Conservation (phyloP, 2,888 invertebrate genomes). For the Acanthosepion esculentum region DNA sequence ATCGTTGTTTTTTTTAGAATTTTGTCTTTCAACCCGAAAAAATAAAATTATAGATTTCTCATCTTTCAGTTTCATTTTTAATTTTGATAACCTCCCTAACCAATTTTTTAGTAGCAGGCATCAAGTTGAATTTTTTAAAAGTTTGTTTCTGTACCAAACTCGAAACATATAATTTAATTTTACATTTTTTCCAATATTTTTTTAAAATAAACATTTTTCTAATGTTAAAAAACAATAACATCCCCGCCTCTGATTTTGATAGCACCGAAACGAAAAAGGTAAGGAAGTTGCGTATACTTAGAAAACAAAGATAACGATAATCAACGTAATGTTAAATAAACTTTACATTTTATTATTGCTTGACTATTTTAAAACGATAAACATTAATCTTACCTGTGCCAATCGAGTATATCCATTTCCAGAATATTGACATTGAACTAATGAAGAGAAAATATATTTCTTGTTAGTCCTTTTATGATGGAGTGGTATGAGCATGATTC, state of each 20-base stretch:
- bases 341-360: not conserved
- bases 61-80: no score
- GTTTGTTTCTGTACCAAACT: no score
- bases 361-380: not conserved
- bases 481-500: slow-evolving; percentile 47
- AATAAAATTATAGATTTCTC: no score
- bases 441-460: slow-evolving; percentile 61
- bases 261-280: no score
- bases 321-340: not conserved
- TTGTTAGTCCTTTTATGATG: slow-evolving; percentile 56
- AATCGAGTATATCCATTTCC: slow-evolving; percentile 63
- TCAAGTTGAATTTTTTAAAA: no score
- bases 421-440: slow-evolving; percentile 66
- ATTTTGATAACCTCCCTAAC: no score
- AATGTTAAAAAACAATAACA: not conserved
- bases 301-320: not conserved
- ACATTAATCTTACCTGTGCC: slow-evolving; percentile 61
- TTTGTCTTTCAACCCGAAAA: no score
- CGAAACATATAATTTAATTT: no score
- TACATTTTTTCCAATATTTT: not conserved
- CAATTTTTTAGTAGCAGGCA: no score
- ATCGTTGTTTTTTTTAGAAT: no score
- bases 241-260: no score
- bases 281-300: not conserved
- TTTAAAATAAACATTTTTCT: not conserved